These are phyloP conservation scores for Pemphredon lugubris DNA, from an alignment of 2,888 invertebrate species.

Conservation along the genomic window DNA sequence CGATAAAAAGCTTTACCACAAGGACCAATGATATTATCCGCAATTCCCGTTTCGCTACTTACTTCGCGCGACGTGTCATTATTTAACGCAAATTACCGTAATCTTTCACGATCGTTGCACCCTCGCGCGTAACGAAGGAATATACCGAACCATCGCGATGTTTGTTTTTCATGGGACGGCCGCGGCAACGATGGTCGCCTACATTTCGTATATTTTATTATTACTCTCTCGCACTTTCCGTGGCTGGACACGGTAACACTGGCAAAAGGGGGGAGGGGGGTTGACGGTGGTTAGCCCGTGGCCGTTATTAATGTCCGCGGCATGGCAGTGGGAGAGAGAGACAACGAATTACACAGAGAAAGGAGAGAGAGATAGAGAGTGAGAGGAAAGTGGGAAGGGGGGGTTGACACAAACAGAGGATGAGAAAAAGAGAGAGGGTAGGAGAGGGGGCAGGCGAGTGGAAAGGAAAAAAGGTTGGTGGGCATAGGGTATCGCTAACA, in stretches of 20 bases:
- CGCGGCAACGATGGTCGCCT: slow-evolving; percentile 61
- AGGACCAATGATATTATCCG: background rate
- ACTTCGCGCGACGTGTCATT: slow-evolving; percentile 32
- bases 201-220: slow-evolving; percentile 78
- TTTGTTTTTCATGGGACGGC: slow-evolving; percentile 61
- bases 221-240: slow-evolving; percentile 74
- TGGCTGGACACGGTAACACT: slow-evolving; percentile 67
- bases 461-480: slow-evolving; percentile 45
- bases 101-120: slow-evolving; percentile 54
- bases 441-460: background rate
- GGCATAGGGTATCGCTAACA: slow-evolving; percentile 64
- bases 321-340: slow-evolving; percentile 38
- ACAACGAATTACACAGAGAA: slow-evolving; percentile 45
- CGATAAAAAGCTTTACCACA: too few relatives aligned
- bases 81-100: slow-evolving; percentile 50
- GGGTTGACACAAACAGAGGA: slow-evolving; percentile 41
- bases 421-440: slow-evolving; percentile 5
- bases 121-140: slow-evolving; percentile 53
- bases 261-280: slow-evolving; percentile 64
- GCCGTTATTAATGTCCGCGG: slow-evolving; percentile 79
- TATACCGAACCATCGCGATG: slow-evolving; percentile 45
- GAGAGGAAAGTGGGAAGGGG: slow-evolving; percentile 41
- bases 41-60: slow-evolving; percentile 12
- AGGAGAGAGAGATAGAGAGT: slow-evolving; percentile 29
- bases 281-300: slow-evolving; percentile 71